A percentile compares a stretch with the other conserved stretches of the same genome.
Evolutionary conservation across 2,113 vertebrate species (phyloP).

Genomic region (Etia nguti): DNA sequence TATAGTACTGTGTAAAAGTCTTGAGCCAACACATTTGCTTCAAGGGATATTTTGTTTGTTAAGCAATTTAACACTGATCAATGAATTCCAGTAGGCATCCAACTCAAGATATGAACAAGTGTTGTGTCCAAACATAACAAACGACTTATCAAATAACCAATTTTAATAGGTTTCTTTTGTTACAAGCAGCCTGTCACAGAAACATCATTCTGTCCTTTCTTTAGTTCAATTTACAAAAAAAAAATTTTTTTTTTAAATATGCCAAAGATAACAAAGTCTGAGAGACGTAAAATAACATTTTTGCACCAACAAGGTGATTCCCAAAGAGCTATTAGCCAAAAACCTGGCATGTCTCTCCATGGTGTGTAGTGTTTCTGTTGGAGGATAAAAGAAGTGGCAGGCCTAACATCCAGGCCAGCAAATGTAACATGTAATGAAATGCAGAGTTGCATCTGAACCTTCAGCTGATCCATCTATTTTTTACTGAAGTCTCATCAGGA

Average conservation of each 20-base stretch:
- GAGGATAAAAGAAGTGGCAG: background rate
- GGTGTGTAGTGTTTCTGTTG: background rate
- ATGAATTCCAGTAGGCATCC: background rate
- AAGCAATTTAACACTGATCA: background rate
- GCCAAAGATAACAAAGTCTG: background rate
- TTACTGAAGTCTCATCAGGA: background rate
- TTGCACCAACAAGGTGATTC: background rate
- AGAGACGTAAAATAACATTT: background rate
- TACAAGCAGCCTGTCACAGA: background rate
- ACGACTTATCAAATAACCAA: background rate
- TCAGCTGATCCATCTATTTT: background rate
- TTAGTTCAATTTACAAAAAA: background rate
- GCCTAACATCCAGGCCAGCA: background rate
- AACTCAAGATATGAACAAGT: background rate
- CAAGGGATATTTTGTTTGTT: background rate
- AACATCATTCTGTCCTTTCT: background rate
- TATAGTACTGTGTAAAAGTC: background rate
- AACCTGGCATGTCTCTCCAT: background rate
- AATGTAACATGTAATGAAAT: background rate
- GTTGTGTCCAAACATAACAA: background rate
- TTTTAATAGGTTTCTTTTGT: background rate
- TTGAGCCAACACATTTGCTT: background rate
- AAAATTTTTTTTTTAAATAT: background rate
- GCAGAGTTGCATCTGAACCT: background rate
- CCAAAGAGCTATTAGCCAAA: background rate